Base-by-base conservation (phyloP, 2,113 vertebrate species). In the Nothoprocta pentlandii region DNA sequence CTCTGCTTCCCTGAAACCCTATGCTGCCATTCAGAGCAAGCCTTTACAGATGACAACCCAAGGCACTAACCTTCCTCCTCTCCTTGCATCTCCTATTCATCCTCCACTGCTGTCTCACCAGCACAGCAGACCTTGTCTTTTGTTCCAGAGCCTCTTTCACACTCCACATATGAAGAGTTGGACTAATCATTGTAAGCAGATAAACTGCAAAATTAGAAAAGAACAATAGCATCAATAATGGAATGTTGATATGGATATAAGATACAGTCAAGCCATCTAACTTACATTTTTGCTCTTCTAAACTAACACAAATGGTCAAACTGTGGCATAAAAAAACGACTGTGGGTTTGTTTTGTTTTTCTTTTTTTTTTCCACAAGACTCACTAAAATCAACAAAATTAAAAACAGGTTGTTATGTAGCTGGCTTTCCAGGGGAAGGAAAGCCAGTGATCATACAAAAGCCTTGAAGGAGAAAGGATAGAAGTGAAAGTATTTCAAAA, bases 311-410 rank as follows among this genome's bases (percentile, higher is more conserved):
- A 54, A 30, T 78, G 26, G 32, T 53, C 64, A 54, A 81, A 81
- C 62, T 25, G 32, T 73, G 62, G 47, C 41, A 49, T 21, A 84
- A 82, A 94, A 84, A 36, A 9, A 1, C 10, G 5, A 2, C 11
- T 73, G 4, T 71, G 36, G 53, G 20, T 42, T 61, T 46, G 46
- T 47, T 47, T 39, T 39, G 36, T 39, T 39, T 21, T 39, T 39
- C 36, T 39, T 39, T 39, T 39, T 39, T 39, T 20, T 49, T 76
- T 49, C 71, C 51, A 5, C 53, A 73, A 66, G 30, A 61, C 21
- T 75, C 6, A 51, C 58, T 90, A 91, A 80, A 85, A 84, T 80
- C 69, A 76, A 36, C 69, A 90, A 20, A 92, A 84, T 83, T 85
- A 79, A 84, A 93, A 76, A 19, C 77, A 79, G 70, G 58, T 87